These are phyloP conservation scores for Hemichromis elongatus DNA, from an alignment of 2,113 vertebrate species.

Conservation along the genomic window DNA sequence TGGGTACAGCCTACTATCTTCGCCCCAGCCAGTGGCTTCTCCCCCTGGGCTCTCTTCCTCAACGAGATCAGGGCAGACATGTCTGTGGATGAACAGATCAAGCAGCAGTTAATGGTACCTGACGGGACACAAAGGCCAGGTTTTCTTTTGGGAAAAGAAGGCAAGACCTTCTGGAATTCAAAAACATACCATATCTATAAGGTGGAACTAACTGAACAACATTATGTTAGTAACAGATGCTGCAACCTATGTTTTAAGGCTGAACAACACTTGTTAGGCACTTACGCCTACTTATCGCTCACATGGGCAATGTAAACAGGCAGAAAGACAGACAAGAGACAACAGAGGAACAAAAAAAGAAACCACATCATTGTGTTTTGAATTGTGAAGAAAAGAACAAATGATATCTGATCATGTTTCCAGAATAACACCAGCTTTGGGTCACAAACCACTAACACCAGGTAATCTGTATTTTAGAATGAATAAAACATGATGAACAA, in stretches of 20 bases:
- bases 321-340: background rate
- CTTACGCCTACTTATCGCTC: background rate
- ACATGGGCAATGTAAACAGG: conserved; percentile 3
- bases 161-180: background rate
- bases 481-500: background rate
- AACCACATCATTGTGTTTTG: background rate
- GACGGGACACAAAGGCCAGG: background rate
- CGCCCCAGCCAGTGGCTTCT: conserved; percentile 95
- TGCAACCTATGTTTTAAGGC: background rate
- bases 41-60: conserved; percentile 96
- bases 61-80: conserved; percentile 98
- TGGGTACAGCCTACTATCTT: conserved; percentile 98
- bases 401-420: background rate
- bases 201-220: background rate
- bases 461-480: background rate
- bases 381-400: background rate
- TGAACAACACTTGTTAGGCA: conserved; percentile 9
- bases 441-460: background rate
- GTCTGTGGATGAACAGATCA: conserved; percentile 74
- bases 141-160: background rate
- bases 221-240: conserved; percentile 36
- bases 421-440: background rate
- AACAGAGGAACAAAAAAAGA: background rate
- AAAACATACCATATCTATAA: background rate
- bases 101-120: background rate